phyloP scores from a whole-genome alignment of 2,888 invertebrate species.

The Notocelia uddmanniana region DNA sequence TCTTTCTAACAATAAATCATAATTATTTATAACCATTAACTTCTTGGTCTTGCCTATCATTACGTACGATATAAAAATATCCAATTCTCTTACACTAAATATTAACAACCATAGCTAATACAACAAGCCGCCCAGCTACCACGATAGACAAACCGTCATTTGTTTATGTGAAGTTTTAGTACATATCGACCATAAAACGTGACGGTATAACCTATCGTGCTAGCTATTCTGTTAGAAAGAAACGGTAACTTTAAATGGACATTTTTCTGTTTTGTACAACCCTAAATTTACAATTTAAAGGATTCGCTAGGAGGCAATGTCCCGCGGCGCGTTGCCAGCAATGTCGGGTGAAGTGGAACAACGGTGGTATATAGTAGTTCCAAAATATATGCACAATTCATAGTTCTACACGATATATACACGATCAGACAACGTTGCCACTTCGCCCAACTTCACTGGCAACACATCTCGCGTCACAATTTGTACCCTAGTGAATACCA shows the following conservation, averaged over 20 bases:
- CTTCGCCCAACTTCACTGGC: background rate
- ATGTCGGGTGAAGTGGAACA: background rate
- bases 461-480: background rate
- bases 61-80: slow-evolving; percentile 75
- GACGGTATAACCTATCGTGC: too few species aligned
- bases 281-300: slow-evolving; percentile 37
- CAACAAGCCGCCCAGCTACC: too few species aligned
- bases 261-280: slow-evolving; percentile 40
- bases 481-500: background rate
- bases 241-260: slow-evolving; percentile 50
- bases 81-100: slow-evolving; percentile 66
- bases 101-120: slow-evolving; percentile 62
- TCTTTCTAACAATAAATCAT: slow-evolving; percentile 32
- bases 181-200: too few species aligned
- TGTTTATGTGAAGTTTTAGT: too few species aligned
- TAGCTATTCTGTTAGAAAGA: slow-evolving; percentile 51
- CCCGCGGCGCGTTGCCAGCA: background rate
- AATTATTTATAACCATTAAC: slow-evolving; percentile 59
- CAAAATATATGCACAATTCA: too few species aligned
- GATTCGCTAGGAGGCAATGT: background rate
- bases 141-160: too few species aligned
- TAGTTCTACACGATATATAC: too few species aligned
- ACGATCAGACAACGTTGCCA: too few species aligned
- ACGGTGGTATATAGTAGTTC: too few species aligned
- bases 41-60: slow-evolving; percentile 70